A percentile compares a stretch with the other conserved stretches of the same genome.
These are phyloP conservation scores for Teinopalpus imperialis DNA, from an alignment of 2,888 invertebrate genomes.

Conservation along the genomic window DNA sequence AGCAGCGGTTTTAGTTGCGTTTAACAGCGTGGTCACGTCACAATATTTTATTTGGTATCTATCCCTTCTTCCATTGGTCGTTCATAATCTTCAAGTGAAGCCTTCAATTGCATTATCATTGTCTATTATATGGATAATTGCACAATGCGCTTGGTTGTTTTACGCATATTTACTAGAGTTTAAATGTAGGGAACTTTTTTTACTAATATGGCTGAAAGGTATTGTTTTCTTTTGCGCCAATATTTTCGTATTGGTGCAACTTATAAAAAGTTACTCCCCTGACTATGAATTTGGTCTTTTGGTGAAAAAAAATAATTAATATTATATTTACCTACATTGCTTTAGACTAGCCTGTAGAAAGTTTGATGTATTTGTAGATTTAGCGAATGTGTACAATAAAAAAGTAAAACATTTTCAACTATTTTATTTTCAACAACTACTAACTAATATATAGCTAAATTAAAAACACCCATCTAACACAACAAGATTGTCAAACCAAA, in stretches of 20 bases:
- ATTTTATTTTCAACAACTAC: slow-evolving; percentile 59
- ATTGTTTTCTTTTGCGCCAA: slow-evolving; percentile 92
- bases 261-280: slow-evolving; percentile 70
- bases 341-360: slow-evolving; percentile 8
- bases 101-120: slow-evolving; percentile 73
- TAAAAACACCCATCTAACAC: slow-evolving; percentile 46
- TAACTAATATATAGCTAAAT: slow-evolving; percentile 37
- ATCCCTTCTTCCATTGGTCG: slow-evolving; percentile 91
- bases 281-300: slow-evolving; percentile 53
- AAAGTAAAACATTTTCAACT: background rate
- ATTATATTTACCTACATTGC: slow-evolving; percentile 6
- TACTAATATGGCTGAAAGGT: slow-evolving; percentile 92
- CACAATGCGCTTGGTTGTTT: slow-evolving; percentile 93
- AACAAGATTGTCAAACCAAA: slow-evolving; percentile 32
- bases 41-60: slow-evolving; percentile 99
- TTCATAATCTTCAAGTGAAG: slow-evolving; percentile 85
- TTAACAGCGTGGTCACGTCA: slow-evolving; percentile 97
- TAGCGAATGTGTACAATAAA: slow-evolving; percentile 10
- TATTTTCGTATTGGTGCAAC: slow-evolving; percentile 84
- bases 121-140: slow-evolving; percentile 83
- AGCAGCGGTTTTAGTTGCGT: slow-evolving; percentile 94
- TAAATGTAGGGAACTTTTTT: slow-evolving; percentile 89
- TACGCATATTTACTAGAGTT: slow-evolving; percentile 97
- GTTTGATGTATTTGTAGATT: background rate
- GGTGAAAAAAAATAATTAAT: slow-evolving; percentile 26